Evolutionary conservation across 2,888 invertebrate genomes (phyloP), one percentile per base, ranked within the genome.

Genomic region (Girardia tigrina): DNA sequence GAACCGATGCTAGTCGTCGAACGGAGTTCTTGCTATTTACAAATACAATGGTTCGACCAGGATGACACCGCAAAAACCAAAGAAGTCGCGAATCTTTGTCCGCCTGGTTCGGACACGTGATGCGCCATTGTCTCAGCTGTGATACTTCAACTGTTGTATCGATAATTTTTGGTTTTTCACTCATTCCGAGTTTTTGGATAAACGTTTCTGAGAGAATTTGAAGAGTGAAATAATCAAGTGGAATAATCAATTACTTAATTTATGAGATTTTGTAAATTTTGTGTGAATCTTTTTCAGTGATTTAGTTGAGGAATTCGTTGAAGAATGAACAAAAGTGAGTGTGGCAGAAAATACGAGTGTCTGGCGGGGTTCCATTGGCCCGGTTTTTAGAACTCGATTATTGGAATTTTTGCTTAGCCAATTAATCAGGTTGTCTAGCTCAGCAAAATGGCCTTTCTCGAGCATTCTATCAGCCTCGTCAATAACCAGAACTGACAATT

Each of bases 381-480:
- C 73, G 86, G 85, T 26, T 71, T 71, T 71, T 2, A 71, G 6
- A 8, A 28, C 16, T 12, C 28, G 23, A 28, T 28, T 28, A 23
- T 28, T 16, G 28, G 56, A 56, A 16, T 56, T 56, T n/a, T 6
- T 85, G 83, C 95, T 94, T 4, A 97, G 86, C 0, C 89, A 85
- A 79, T 90, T 90, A 1, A 98, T 82, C 42, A 98, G 85, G 16
- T 89, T 88, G 26, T 90, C 88, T 0, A 98, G 83, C 85, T 99
- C 97, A 78, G 91, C 89, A 83, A 97, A 98, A 83, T 98, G 97
- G 0, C 93, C 93, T 79, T 89, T 89, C 82, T 98, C 97, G 20
- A 97, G 86, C 97, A 99, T 97, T 77, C 98, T 88, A 84, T 99
- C 98, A 0, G 97, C 95, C 86, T 99, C 98, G 84, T 99, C 98